Evolutionary conservation across 2,113 vertebrate genomes (phyloP).

Genomic region (Polypterus bichir): DNA sequence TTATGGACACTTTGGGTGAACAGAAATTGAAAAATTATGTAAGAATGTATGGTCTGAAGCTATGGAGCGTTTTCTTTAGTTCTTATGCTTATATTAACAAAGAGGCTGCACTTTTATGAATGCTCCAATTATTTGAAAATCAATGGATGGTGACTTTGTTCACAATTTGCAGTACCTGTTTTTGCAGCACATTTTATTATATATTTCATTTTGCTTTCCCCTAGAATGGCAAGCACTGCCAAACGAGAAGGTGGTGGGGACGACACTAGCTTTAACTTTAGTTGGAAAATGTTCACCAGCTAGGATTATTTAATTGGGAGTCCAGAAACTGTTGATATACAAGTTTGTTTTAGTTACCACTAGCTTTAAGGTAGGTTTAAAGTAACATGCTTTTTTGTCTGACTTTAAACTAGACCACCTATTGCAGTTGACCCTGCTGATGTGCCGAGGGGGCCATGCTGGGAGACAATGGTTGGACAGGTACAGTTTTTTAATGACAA

Average conservation of each 20-base stretch:
- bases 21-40: no score
- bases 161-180: no score
- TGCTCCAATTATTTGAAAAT: no score
- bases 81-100: no score
- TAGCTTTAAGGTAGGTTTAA: conserved; percentile 58
- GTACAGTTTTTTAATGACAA: conserved; percentile 33
- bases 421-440: conserved; percentile 73
- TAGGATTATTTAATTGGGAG: conserved; percentile 69
- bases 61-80: no score
- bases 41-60: no score
- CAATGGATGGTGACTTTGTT: no score
- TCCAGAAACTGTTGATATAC: conserved; percentile 65
- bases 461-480: conserved; percentile 98
- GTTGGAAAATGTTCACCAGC: conserved; percentile 67
- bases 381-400: neutral
- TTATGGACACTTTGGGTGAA: no score
- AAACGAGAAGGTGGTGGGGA: conserved; percentile 59
- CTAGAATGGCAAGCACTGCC: conserved; percentile 62
- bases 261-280: conserved; percentile 64
- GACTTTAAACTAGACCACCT: conserved; percentile 19
- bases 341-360: conserved; percentile 67
- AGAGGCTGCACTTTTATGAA: no score
- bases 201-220: conserved; percentile 1
- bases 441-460: conserved; percentile 88
- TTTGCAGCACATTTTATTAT: no score